A percentile compares a stretch with the other conserved stretches of the same genome.
Evolutionary conservation across 1,140 invertebrate species (phyloP).

Genomic region (Drosophila sturtevanti): DNA sequence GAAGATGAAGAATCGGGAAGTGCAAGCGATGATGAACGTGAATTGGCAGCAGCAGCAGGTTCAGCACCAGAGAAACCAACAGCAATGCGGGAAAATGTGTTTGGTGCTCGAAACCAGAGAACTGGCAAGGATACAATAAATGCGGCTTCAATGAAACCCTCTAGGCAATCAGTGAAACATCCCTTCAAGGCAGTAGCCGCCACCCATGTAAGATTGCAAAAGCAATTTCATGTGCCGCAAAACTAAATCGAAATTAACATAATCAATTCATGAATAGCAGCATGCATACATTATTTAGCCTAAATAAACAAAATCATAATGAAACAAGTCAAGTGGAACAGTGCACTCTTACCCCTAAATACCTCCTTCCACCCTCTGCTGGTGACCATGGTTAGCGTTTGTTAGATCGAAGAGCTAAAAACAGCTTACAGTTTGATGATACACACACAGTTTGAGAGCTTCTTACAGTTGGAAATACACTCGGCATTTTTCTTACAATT

Average conservation of each 20-base stretch:
- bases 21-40: constrained; percentile 62
- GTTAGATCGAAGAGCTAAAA: constrained; percentile 69
- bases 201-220: constrained; percentile 75
- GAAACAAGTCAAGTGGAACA: constrained; percentile 58
- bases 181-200: constrained; percentile 76
- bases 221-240: constrained; percentile 76
- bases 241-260: constrained; percentile 57
- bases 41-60: constrained; percentile 25
- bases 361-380: background rate
- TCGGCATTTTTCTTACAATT: constrained; percentile 51
- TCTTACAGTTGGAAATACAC: background rate
- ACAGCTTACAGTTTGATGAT: constrained; percentile 4
- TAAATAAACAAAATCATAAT: constrained; percentile 64
- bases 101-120: constrained; percentile 46
- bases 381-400: constrained; percentile 55
- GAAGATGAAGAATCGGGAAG: constrained; percentile 53
- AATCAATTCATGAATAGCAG: constrained; percentile 13
- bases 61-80: background rate
- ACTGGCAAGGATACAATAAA: constrained; percentile 32
- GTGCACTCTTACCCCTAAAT: background rate
- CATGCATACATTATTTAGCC: constrained; percentile 59
- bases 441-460: background rate
- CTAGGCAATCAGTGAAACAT: constrained; percentile 62
- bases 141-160: constrained; percentile 36
- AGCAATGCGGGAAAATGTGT: constrained; percentile 53